Evolutionary conservation across 2,888 invertebrate species (phyloP).

Genomic region (Ennomos fuscantarius): DNA sequence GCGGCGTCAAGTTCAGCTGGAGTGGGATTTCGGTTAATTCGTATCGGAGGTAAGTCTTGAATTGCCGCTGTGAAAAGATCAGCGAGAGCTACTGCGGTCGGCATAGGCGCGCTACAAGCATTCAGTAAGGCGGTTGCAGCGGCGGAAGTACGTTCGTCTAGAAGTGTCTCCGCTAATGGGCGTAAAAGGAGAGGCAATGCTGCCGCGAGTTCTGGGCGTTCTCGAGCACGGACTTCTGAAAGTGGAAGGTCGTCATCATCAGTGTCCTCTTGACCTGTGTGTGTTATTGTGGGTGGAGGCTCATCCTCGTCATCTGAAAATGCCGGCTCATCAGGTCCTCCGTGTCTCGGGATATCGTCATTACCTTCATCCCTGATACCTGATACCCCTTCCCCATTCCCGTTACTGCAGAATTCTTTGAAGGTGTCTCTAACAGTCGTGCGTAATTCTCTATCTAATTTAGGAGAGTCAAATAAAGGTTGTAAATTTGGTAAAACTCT

Average conservation of each 20-base stretch:
- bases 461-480: conserved; percentile 94
- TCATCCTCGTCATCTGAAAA: conserved; percentile 96
- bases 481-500: conserved; percentile 94
- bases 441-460: conserved; percentile 93
- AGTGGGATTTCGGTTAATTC: conserved; percentile 77
- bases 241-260: conserved; percentile 92
- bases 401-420: conserved; percentile 92
- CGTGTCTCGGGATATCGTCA: conserved; percentile 67
- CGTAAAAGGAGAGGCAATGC: conserved; percentile 74
- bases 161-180: conserved; percentile 74
- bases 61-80: conserved; percentile 76
- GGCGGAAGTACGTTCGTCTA: conserved; percentile 72
- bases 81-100: conserved; percentile 71
- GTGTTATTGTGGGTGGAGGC: conserved; percentile 59
- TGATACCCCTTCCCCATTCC: conserved; percentile 80
- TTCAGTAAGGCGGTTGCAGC: conserved; percentile 72
- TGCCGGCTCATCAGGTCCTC: conserved; percentile 88
- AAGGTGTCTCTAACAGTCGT: conserved; percentile 95
- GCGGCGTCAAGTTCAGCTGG: conserved; percentile 87
- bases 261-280: conserved; percentile 80
- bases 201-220: conserved; percentile 84
- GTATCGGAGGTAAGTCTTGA: conserved; percentile 81
- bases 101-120: conserved; percentile 70
- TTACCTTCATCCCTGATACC: conserved; percentile 75
- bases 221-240: conserved; percentile 90